Percentiles rank a stretch among this genome's conserved stretches.
Conservation (phyloP, 2,888 invertebrate genomes). For the Phalera bucephala region DNA sequence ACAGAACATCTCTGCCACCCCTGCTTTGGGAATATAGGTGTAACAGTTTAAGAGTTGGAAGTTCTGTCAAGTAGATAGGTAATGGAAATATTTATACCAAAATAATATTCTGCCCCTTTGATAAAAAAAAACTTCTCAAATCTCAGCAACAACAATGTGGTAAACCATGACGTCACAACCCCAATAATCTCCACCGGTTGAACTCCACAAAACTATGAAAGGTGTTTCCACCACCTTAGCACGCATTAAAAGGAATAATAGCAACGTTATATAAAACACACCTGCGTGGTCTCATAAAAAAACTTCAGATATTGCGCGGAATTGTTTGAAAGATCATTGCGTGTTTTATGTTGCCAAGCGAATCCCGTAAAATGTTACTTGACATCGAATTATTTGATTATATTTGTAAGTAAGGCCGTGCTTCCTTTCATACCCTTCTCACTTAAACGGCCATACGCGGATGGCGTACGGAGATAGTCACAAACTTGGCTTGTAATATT, state of each 20-base stretch:
- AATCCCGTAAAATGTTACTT: conserved; percentile 35
- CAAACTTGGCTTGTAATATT: conserved; percentile 14
- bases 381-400: conserved; percentile 45
- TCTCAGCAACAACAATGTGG: too few species aligned
- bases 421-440: conserved; percentile 51
- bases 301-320: conserved; percentile 46
- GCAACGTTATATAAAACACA: conserved; percentile 63
- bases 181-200: conserved; percentile 10
- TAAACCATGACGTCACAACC: neutral
- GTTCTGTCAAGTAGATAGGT: too few species aligned
- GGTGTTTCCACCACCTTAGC: conserved; percentile 35
- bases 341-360: conserved; percentile 44
- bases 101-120: too few species aligned
- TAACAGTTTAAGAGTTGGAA: too few species aligned
- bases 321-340: conserved; percentile 54
- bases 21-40: too few species aligned
- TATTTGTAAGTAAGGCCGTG: conserved; percentile 42
- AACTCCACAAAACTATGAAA: conserved; percentile 39
- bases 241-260: conserved; percentile 48
- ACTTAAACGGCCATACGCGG: conserved; percentile 41
- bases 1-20: too few species aligned
- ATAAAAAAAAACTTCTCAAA: too few species aligned
- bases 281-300: conserved; percentile 66
- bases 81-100: too few species aligned
- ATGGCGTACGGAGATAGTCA: conserved; percentile 20